Evolutionary conservation across 2,113 vertebrate genomes (phyloP).

Genomic region (Ictalurus punctatus): DNA sequence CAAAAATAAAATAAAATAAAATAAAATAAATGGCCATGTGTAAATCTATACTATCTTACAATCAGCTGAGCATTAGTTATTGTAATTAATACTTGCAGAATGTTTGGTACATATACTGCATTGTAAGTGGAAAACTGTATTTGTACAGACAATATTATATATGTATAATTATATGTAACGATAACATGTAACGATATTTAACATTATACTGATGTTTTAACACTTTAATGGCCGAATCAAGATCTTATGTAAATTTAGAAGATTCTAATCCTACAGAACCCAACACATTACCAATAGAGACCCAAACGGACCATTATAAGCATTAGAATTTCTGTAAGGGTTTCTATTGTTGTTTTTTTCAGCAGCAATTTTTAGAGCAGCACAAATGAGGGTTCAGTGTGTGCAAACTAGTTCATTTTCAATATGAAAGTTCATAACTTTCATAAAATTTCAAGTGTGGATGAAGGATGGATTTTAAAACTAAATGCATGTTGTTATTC

Average conservation of each 20-base stretch:
- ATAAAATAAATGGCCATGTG: not conserved
- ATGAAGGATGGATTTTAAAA: too few species aligned
- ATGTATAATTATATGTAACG: too few species aligned
- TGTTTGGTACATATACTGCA: not conserved
- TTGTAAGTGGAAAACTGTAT: not conserved
- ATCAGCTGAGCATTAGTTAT: not conserved
- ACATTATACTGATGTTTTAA: not conserved
- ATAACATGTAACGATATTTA: not conserved
- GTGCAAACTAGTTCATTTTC: too few species aligned
- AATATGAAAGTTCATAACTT: too few species aligned
- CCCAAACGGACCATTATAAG: too few species aligned
- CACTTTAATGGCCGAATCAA: not conserved
- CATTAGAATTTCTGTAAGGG: too few species aligned
- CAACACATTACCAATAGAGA: too few species aligned
- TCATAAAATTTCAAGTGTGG: too few species aligned
- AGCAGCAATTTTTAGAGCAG: too few species aligned
- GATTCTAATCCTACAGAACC: not conserved
- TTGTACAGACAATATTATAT: not conserved
- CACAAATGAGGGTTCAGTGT: too few species aligned
- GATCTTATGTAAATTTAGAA: not conserved
- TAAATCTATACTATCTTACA: not conserved
- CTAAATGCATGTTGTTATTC: too few species aligned
- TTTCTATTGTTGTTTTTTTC: too few species aligned
- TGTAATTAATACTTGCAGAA: not conserved
- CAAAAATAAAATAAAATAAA: not conserved